Percentiles rank a stretch among this genome's conserved stretches.
Conservation (phyloP, 2,113 vertebrate species). For the Alligator sinensis region DNA sequence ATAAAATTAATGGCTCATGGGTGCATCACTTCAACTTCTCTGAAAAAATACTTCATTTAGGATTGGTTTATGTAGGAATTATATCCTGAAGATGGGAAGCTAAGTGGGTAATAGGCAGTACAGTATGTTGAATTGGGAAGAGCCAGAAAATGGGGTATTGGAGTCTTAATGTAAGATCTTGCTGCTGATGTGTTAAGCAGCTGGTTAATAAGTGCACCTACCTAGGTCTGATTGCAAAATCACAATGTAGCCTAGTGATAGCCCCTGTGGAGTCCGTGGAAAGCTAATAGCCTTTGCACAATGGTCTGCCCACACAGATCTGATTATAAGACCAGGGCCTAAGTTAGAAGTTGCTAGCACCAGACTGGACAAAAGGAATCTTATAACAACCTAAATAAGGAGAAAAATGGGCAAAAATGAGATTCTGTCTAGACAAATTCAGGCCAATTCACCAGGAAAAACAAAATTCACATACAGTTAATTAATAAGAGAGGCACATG, state of each 20-base stretch:
- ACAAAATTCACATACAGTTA: not conserved
- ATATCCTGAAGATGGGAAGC: not conserved
- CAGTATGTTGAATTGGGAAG: not conserved
- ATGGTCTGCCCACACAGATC: not conserved
- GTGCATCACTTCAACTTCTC: not conserved
- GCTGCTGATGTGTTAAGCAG: not conserved
- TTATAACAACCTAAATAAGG: not conserved
- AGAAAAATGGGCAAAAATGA: not conserved
- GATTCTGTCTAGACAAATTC: not conserved
- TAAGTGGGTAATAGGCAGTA: not conserved
- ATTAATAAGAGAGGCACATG: fast-evolving
- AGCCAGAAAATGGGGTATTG: not conserved
- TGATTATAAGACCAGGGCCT: not conserved
- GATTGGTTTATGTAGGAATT: not conserved
- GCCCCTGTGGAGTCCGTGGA: not conserved
- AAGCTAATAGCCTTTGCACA: fast-evolving
- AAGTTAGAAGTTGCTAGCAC: not conserved
- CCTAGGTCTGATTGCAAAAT: not conserved
- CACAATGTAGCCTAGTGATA: not conserved
- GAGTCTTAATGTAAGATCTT: fast-evolving
- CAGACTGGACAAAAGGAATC: not conserved
- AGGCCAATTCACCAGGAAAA: not conserved
- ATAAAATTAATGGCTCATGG: conserved; percentile 2
- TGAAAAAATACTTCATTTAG: not conserved
- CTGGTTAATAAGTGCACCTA: not conserved